phyloP scores from a whole-genome alignment of 2,888 invertebrate species.

The Sinohyriopsis cumingii region DNA sequence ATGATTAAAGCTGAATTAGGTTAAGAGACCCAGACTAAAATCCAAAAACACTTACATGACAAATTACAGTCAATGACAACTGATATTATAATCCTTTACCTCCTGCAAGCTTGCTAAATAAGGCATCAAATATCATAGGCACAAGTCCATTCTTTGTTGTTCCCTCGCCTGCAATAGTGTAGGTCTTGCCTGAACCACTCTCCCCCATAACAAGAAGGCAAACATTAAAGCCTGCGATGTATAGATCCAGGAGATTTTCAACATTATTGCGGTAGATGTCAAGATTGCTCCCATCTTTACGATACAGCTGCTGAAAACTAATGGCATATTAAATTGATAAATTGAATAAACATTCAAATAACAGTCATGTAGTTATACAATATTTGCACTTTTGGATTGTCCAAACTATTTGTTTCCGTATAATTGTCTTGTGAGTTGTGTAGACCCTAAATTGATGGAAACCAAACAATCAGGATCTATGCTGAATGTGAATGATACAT shows the following conservation, averaged over 20 bases:
- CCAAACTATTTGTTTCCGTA: neutral
- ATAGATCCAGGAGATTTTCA: conserved; percentile 61
- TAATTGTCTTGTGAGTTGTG: neutral
- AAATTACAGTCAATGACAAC: too few species aligned
- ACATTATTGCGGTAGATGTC: conserved; percentile 61
- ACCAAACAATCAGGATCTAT: too few species aligned
- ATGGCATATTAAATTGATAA: conserved; percentile 3
- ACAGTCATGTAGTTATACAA: neutral
- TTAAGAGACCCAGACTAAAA: too few species aligned
- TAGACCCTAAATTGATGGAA: too few species aligned
- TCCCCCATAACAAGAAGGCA: conserved; percentile 66
- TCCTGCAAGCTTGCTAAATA: conserved; percentile 60
- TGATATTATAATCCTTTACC: conserved; percentile 36
- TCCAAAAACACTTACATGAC: too few species aligned
- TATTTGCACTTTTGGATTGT: neutral
- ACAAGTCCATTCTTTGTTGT: conserved; percentile 58
- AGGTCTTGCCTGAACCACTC: conserved; percentile 66
- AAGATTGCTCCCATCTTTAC: conserved; percentile 53
- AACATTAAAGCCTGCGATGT: conserved; percentile 65
- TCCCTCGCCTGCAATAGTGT: conserved; percentile 62
- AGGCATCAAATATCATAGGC: conserved; percentile 59
- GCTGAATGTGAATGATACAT: too few species aligned
- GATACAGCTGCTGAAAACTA: conserved; percentile 62
- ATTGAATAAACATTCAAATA: neutral
- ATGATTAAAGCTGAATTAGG: too few species aligned